Evolutionary conservation across 2,888 invertebrate species (phyloP).

Genomic region (Acanthopleura granulata): DNA sequence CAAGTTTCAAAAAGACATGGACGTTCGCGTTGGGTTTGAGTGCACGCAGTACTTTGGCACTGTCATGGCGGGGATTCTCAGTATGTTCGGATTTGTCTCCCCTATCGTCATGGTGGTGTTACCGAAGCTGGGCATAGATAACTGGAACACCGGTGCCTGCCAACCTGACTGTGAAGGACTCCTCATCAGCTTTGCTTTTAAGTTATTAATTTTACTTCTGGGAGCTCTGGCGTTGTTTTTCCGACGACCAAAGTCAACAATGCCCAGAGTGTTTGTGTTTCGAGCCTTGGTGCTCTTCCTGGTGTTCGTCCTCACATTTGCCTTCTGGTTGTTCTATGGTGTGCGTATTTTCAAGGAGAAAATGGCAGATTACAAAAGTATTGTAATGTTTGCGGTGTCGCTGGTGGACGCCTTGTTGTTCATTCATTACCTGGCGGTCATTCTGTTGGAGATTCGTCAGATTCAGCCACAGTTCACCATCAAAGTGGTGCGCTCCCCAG

Average conservation of each 20-base stretch:
- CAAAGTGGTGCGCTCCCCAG: conserved; percentile 89
- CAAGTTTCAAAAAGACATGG: conserved; percentile 64
- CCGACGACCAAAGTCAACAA: conserved; percentile 84
- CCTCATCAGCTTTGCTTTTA: conserved; percentile 90
- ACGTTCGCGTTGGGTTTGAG: conserved; percentile 53
- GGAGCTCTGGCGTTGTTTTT: conserved; percentile 95
- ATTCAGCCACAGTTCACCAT: conserved; percentile 84
- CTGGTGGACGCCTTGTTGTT: conserved; percentile 94
- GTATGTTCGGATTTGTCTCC: conserved; percentile 87
- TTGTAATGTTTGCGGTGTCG: conserved; percentile 93
- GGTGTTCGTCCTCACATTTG: conserved; percentile 91
- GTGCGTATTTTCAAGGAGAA: conserved; percentile 78
- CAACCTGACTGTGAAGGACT: conserved; percentile 80
- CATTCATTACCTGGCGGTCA: conserved; percentile 93
- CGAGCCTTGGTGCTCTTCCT: conserved; percentile 90
- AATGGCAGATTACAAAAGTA: conserved; percentile 78
- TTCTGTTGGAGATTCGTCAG: conserved; percentile 93
- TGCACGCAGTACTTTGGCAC: conserved; percentile 80
- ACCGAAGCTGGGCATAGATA: conserved; percentile 83
- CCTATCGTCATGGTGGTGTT: conserved; percentile 95
- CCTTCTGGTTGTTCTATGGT: conserved; percentile 98
- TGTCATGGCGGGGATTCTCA: conserved; percentile 83
- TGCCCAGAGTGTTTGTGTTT: conserved; percentile 93
- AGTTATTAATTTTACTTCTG: conserved; percentile 87
- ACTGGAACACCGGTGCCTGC: conserved; percentile 55